Evolutionary conservation across 2,888 invertebrate genomes (phyloP).

Genomic region (Diadromus collaris): DNA sequence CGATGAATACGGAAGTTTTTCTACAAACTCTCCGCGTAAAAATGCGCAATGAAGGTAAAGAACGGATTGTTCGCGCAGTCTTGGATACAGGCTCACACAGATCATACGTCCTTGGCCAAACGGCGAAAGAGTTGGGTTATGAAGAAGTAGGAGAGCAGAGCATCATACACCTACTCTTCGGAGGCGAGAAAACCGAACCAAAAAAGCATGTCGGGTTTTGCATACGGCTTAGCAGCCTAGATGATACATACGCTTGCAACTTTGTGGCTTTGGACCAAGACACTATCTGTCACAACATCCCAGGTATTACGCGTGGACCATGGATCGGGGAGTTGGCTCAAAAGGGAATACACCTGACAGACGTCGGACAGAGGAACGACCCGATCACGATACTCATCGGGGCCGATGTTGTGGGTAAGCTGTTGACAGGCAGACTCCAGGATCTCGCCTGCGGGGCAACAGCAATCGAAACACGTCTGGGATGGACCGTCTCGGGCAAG

Average conservation of each 20-base stretch:
- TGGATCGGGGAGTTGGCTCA: conserved; percentile 57
- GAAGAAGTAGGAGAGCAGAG: conserved; percentile 46
- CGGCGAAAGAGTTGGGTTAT: conserved; percentile 62
- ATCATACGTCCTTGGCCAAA: conserved; percentile 62
- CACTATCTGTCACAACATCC: conserved; percentile 42
- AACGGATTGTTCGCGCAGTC: conserved; percentile 58
- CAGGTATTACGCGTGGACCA: conserved; percentile 41
- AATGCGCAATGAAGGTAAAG: conserved; percentile 48
- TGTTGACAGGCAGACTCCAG: conserved; percentile 62
- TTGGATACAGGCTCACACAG: conserved; percentile 66
- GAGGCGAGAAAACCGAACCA: conserved; percentile 54
- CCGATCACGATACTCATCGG: conserved; percentile 66
- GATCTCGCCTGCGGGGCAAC: conserved; percentile 66
- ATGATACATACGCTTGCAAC: conserved; percentile 60
- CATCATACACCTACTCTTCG: conserved; percentile 62
- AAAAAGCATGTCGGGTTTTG: conserved; percentile 56
- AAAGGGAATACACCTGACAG: conserved; percentile 46
- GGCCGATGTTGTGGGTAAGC: conserved; percentile 65
- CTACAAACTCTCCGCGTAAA: conserved; percentile 64
- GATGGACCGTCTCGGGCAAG: conserved; percentile 70
- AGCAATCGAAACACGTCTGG: conserved; percentile 66
- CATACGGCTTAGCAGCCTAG: conserved; percentile 53
- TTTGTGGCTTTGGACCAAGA: conserved; percentile 61
- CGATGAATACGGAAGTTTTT: conserved; percentile 50
- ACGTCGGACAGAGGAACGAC: conserved; percentile 4